Conservation (phyloP, 2,113 vertebrate genomes). For the Polypterus bichir region DNA sequence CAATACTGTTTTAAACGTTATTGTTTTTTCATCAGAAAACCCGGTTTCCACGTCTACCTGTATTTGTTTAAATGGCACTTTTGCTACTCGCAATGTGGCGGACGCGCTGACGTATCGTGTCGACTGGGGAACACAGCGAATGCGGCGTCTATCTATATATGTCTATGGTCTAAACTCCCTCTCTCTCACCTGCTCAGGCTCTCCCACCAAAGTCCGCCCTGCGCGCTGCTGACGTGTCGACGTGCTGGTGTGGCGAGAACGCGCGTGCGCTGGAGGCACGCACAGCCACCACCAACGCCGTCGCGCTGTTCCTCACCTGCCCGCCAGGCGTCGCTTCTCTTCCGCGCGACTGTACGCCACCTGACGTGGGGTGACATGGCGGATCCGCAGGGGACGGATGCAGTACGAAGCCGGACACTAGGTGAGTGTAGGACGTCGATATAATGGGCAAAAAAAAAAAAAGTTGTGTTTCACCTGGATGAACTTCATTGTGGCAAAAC, state of each 20-base stretch:
- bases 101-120: neutral
- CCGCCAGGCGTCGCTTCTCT: slow-evolving; percentile 27
- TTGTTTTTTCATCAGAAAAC: too few species aligned
- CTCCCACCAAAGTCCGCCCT: slow-evolving; percentile 15
- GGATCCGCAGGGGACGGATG: slow-evolving; percentile 49
- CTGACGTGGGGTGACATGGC: slow-evolving; percentile 64
- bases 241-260: slow-evolving; percentile 31
- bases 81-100: slow-evolving; percentile 3
- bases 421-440: slow-evolving; percentile 35
- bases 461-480: too few species aligned
- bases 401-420: slow-evolving; percentile 45
- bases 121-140: too few species aligned
- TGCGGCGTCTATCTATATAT: slow-evolving; percentile 23
- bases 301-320: slow-evolving; percentile 34
- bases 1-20: too few species aligned
- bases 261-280: slow-evolving; percentile 2
- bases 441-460: too few species aligned
- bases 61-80: slow-evolving; percentile 9
- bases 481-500: too few species aligned
- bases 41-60: too few species aligned
- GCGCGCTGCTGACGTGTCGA: slow-evolving; percentile 51
- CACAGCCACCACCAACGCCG: neutral
- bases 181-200: too few species aligned
- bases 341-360: slow-evolving; percentile 21
- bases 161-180: too few species aligned